Evolutionary conservation across 37 sponge, comb jelly and placozoan genomes (phyloP).

Genomic region (Ianthella basta): DNA sequence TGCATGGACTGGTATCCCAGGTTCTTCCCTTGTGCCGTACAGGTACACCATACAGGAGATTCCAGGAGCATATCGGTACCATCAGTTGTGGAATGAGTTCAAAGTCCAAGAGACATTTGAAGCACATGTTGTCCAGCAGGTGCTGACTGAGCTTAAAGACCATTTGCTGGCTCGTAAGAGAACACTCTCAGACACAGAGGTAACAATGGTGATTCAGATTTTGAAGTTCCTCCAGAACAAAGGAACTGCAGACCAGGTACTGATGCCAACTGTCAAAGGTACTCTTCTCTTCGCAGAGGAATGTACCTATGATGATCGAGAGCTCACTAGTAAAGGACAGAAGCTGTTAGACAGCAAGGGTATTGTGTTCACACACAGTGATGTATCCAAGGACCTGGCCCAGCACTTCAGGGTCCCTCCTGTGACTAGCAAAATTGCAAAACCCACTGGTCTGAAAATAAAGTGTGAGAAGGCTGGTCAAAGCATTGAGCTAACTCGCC

Average conservation of each 20-base stretch:
- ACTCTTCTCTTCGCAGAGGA: slow-evolving; percentile 23
- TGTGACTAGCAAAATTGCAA: slow-evolving; percentile 54
- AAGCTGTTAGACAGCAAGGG: not conserved
- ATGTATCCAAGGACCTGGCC: slow-evolving; percentile 33
- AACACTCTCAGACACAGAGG: not conserved
- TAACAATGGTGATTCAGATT: slow-evolving; percentile 32
- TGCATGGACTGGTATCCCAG: not conserved
- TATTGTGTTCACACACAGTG: slow-evolving; percentile 40
- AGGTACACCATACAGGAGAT: not conserved
- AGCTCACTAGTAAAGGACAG: slow-evolving; percentile 16
- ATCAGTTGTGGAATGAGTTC: not conserved
- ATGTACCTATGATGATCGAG: slow-evolving; percentile 63
- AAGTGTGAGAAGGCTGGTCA: slow-evolving; percentile 35
- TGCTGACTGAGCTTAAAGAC: not conserved
- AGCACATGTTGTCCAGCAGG: not conserved
- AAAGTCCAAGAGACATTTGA: not conserved
- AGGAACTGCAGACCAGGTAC: not conserved
- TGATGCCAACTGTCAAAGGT: slow-evolving; percentile 43
- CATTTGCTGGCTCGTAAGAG: not conserved
- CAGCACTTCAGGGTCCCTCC: slow-evolving; percentile 56
- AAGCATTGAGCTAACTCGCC: slow-evolving; percentile 54
- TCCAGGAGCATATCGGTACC: not conserved
- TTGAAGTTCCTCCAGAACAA: slow-evolving; percentile 28
- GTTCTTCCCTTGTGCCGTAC: not conserved
- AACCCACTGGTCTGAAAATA: slow-evolving; percentile 38